Conservation (phyloP, 1,140 invertebrate genomes). For the Brachionus rubens region DNA sequence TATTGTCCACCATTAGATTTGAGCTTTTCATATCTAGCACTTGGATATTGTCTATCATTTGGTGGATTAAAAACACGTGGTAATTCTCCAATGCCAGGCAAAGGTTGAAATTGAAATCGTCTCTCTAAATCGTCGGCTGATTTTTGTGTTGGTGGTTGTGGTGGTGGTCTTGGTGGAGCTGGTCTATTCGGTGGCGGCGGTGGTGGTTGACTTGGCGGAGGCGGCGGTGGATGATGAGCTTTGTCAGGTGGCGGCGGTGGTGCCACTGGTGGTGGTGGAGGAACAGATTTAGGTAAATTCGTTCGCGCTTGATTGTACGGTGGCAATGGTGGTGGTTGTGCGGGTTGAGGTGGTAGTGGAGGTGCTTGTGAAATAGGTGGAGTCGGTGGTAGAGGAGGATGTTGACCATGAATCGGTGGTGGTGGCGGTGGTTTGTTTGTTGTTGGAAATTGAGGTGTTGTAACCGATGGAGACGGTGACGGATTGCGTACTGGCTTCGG, state of each 20-base stretch:
- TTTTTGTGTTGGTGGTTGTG: neutral
- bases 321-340: neutral
- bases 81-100: neutral
- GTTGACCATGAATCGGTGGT: neutral
- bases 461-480: neutral
- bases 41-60: constrained; percentile 22
- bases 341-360: neutral
- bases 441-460: neutral
- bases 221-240: constrained; percentile 11
- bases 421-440: constrained; percentile 26
- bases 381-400: neutral
- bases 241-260: constrained; percentile 17
- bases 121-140: neutral
- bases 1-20: constrained; percentile 18
- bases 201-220: constrained; percentile 28
- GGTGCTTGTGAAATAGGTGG: neutral
- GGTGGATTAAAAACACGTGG: constrained; percentile 11
- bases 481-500: constrained; percentile 3
- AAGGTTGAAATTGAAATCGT: constrained; percentile 26
- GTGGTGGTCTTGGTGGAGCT: constrained; percentile 30
- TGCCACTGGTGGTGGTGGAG: constrained; percentile 22
- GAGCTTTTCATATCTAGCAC: constrained; percentile 32
- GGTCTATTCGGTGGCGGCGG: constrained; percentile 10
- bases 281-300: neutral
- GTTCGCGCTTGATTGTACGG: neutral